phyloP scores from a whole-genome alignment of 2,797 vertebrate species.

The Serranus cabrilla region DNA sequence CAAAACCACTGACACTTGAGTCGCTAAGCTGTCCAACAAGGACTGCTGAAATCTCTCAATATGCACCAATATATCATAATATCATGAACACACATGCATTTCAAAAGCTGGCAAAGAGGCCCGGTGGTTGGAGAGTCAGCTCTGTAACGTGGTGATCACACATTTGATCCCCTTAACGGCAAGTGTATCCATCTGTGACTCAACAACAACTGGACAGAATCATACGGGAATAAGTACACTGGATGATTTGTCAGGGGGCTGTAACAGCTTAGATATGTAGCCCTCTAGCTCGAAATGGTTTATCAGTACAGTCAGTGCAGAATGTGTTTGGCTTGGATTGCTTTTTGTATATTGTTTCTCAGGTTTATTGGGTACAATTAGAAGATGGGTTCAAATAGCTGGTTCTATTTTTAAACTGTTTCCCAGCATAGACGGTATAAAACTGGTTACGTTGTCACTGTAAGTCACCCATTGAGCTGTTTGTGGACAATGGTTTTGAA shows the following conservation, averaged over 20 bases:
- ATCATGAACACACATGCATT: slow-evolving; percentile 16
- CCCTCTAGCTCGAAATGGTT: background rate
- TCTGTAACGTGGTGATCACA: background rate
- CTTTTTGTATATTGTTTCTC: background rate
- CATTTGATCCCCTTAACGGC: slow-evolving; percentile 5
- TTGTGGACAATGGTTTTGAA: too few species aligned
- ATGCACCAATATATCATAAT: slow-evolving; percentile 19
- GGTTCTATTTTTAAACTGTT: too few species aligned
- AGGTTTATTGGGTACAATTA: background rate
- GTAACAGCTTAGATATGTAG: background rate
- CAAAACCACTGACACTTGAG: slow-evolving; percentile 64
- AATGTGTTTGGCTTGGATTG: slow-evolving; percentile 6
- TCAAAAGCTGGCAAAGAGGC: slow-evolving; percentile 19
- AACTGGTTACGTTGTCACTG: too few species aligned
- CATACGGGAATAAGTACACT: background rate
- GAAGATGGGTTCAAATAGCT: background rate
- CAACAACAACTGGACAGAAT: slow-evolving; percentile 5
- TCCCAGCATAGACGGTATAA: too few species aligned
- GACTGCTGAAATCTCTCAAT: slow-evolving; percentile 41
- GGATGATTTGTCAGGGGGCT: background rate
- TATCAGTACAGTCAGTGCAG: background rate
- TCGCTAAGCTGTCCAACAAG: slow-evolving; percentile 38
- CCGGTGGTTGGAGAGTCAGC: slow-evolving; percentile 4
- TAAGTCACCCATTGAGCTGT: too few species aligned
- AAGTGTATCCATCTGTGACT: slow-evolving; percentile 5